Base-by-base conservation (phyloP, 2,113 vertebrate genomes). In the Seriola aureovittata region DNA sequence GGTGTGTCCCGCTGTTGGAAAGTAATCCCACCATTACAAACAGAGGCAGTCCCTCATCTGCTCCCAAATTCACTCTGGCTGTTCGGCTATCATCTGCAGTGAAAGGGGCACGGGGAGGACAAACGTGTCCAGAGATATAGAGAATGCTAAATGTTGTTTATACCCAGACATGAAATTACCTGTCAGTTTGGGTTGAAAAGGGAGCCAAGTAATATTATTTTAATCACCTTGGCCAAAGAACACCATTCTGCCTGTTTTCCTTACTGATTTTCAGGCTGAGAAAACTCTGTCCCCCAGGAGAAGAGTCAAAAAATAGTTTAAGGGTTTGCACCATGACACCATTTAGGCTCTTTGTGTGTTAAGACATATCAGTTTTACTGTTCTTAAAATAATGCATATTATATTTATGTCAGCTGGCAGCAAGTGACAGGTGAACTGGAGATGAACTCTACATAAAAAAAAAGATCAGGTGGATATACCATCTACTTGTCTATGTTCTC, bases 141-240 rank as follows among this genome's bases (percentile, higher is more conserved):
- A 82, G 78, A 73, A 66, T 69, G 73, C 48, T 63, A 21, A 81
- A 77, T 71, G 65, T 65, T 89, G 82, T 89, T 91, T 84, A 84
- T 78, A 75, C 71, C 70, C 36, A 54, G 82, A 88, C 78, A 83
- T 82, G 71, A 85, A 91, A 92, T 92, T 84, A 89, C 85, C 89
- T 91, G 91, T 88, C 92, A 91, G 88, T 75, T 75, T 85, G 72
- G 71, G 42, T 75, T 82, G 44, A 87, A 91, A 87, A 66, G 23
- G 71, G 64, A 88, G 73, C 46, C 34, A 17, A 82, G 83, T 67
- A 67, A 78, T 82, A 85, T 68, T 84, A 90, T 89, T 86, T 62
- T 90, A 90, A 90, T 85, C 84, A 89, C 60, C 76, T 71, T 65
- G 80, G n/a, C n/a, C 77, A 81, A 38, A 80, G 57, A 86, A 82